A percentile compares a stretch with the other conserved stretches of the same genome.
Evolutionary conservation across 2,113 vertebrate species (phyloP).

Genomic region (Rhinopomastus cyanomelas): DNA sequence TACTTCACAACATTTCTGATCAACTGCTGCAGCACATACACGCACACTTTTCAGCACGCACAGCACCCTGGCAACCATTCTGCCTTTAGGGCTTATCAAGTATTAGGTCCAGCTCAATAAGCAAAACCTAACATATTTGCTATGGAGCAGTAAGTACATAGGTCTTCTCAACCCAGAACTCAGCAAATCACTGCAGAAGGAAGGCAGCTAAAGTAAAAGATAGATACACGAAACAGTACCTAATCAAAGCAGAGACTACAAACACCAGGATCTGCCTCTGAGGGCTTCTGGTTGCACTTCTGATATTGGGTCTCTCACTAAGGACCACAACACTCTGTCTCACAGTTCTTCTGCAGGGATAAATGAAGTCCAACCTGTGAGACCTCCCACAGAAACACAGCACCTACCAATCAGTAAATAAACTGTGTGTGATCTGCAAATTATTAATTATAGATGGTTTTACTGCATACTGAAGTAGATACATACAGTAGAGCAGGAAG

Average conservation of each 20-base stretch:
- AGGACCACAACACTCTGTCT: background rate
- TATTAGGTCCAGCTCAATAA: background rate
- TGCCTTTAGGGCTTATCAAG: background rate
- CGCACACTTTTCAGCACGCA: background rate
- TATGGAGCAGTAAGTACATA: background rate
- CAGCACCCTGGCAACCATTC: background rate
- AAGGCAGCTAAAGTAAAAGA: background rate
- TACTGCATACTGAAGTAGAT: background rate
- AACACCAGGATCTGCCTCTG: background rate
- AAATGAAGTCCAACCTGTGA: background rate
- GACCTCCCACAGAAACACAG: background rate
- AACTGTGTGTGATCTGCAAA: background rate
- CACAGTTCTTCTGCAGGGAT: background rate
- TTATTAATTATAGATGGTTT: background rate
- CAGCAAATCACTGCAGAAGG: background rate
- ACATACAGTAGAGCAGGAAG: background rate
- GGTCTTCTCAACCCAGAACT: background rate
- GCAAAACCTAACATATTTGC: background rate
- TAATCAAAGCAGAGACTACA: background rate
- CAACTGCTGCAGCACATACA: background rate
- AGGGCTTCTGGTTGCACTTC: background rate
- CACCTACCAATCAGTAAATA: background rate
- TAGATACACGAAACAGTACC: background rate
- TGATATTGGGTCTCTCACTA: background rate
- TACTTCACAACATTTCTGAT: background rate